These are phyloP conservation scores for Cephus pygmeus DNA, from an alignment of 2,888 invertebrate genomes.

Conservation along the genomic window DNA sequence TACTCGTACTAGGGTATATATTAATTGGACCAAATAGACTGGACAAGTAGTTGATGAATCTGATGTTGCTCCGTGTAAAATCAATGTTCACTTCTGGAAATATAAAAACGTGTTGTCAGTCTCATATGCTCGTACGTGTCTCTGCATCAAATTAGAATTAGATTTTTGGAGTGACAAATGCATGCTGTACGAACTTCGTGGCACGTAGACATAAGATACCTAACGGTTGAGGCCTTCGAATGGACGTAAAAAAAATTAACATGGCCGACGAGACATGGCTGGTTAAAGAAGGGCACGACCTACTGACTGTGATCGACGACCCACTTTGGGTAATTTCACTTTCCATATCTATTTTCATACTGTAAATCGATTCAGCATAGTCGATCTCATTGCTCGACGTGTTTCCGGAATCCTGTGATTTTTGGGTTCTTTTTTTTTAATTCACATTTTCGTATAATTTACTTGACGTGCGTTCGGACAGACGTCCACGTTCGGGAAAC, in stretches of 20 bases:
- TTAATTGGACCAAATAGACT: too few relatives aligned
- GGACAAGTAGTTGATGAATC: too few relatives aligned
- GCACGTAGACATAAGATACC: background rate
- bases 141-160: background rate
- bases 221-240: background rate
- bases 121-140: background rate
- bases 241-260: background rate
- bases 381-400: background rate
- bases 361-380: background rate
- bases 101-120: background rate
- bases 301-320: conserved; percentile 26
- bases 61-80: background rate
- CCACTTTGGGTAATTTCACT: conserved; percentile 27
- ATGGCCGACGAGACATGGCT: background rate
- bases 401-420: background rate
- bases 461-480: too few relatives aligned
- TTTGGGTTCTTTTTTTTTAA: too few relatives aligned
- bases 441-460: too few relatives aligned
- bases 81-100: background rate
- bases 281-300: conserved; percentile 21
- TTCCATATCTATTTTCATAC: conserved; percentile 17
- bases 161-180: background rate
- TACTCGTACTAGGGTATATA: background rate
- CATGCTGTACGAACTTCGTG: background rate
- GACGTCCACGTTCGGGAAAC: too few relatives aligned